Evolutionary conservation across 92 coral and sea anemone genomes (phyloP), one percentile per base, ranked within the genome.

Genomic region (Umimayanthus kanabou): DNA sequence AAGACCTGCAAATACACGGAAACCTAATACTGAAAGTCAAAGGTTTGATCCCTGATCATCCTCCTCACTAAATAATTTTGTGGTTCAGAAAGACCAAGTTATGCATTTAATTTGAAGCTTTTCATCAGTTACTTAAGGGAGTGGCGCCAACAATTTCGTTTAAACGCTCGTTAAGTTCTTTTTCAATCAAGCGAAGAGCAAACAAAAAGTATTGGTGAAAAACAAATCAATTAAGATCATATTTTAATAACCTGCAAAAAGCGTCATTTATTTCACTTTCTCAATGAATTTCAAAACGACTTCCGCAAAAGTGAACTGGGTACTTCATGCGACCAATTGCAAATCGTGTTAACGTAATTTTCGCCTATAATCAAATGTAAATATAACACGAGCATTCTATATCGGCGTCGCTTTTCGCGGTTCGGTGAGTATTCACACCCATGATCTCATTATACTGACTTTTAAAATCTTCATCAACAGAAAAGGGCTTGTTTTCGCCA

Each of bases 101-200:
- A n/a, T 37, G 57, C 55, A 76, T 9, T 28, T 79, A 55, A n/a
- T 29, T 49, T 13, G 37, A 25, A 20, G 40, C 50, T 50, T 79
- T 29, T 55, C 71, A 53, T 28, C 66, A 15, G 39, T 53, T 53
- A 6, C 22, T 80, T 80, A 50, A 1, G 71, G 67, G 67, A 25
- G 40, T 80, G 28, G 79, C 79, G 53, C 80, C 58, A 77, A 39
- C 23, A 45, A 23, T 18, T 40, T 77, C 50, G 50, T 77, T 77
- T 28, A 22, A 49, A 45, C n/a, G 25, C 13, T 77, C 14, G 43
- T 6, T 78, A 50, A 67, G 5, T 25, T 29, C 73, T 45, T 42
- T 20, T 45, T 71, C 87, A 67, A 58, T 70, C 67, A 78, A 49
- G 82, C 82, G 82, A 78, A 49, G 82, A 78, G 57, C 65, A 78